Conservation (phyloP, 2,113 vertebrate genomes). For the Oophaga pumilio region DNA sequence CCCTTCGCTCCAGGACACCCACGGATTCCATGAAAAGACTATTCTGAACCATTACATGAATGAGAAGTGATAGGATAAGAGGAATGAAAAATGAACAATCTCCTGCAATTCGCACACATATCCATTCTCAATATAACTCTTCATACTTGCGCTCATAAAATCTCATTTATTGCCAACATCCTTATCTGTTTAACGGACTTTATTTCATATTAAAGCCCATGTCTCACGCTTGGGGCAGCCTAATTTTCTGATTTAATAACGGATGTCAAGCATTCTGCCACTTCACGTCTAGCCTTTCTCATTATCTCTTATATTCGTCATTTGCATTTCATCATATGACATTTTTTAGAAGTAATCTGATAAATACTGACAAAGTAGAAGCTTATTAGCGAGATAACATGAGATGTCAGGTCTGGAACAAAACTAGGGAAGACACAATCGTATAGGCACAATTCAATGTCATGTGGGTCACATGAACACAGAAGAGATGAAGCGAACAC, state of each 20-base stretch:
- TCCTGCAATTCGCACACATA: not conserved
- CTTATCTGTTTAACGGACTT: not conserved
- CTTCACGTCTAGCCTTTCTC: not conserved
- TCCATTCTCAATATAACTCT: conserved; percentile 8
- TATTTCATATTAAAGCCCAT: conserved; percentile 9
- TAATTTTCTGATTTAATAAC: conserved; percentile 40
- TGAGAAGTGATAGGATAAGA: conserved; percentile 35
- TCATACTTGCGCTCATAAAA: conserved; percentile 14
- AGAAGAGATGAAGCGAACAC: not conserved
- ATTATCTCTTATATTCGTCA: conserved; percentile 11
- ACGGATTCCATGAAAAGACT: conserved; percentile 42
- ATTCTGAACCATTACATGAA: conserved; percentile 35
- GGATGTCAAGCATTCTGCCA: conserved; percentile 4
- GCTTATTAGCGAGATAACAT: conserved; percentile 11
- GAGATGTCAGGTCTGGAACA: not conserved
- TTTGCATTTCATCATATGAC: conserved; percentile 23
- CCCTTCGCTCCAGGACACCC: conserved; percentile 33
- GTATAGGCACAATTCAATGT: not conserved
- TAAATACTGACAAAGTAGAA: conserved; percentile 3
- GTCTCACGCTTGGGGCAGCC: not conserved
- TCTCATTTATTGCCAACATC: not conserved
- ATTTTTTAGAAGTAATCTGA: conserved; percentile 25
- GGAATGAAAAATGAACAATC: conserved; percentile 21
- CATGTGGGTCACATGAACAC: not conserved
- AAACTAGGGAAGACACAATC: not conserved